Percentiles rank a stretch among this genome's conserved stretches.
Evolutionary conservation across 2,888 invertebrate genomes (phyloP).

Genomic region (Creontiades dilutus): DNA sequence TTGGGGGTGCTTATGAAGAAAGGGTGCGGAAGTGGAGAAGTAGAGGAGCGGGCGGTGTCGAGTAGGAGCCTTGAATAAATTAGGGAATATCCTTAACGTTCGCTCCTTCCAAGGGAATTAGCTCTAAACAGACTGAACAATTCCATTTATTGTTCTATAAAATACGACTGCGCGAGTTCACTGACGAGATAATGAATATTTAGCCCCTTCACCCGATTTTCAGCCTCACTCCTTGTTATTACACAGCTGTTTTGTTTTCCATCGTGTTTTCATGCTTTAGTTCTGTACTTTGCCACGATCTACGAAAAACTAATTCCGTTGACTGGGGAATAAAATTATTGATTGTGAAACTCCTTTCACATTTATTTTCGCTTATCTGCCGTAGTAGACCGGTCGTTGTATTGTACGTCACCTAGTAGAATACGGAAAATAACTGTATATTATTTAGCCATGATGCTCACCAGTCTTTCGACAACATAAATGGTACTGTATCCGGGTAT

Average conservation of each 20-base stretch:
- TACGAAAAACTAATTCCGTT: neutral
- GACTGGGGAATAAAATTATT: neutral
- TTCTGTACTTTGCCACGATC: neutral
- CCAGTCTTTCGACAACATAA: too few relatives aligned
- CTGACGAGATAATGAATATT: slow-evolving; percentile 48
- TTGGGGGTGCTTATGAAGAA: slow-evolving; percentile 28
- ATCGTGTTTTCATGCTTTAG: neutral
- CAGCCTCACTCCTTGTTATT: neutral
- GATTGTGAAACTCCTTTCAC: neutral
- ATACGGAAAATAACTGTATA: too few relatives aligned
- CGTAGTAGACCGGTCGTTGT: too few relatives aligned
- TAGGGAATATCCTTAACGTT: slow-evolving; percentile 20
- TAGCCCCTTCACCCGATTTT: neutral
- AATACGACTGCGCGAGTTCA: slow-evolving; percentile 28
- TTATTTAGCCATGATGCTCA: too few relatives aligned
- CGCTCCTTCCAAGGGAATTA: slow-evolving; percentile 32
- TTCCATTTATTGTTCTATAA: slow-evolving; percentile 46
- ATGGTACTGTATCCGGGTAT: too few relatives aligned
- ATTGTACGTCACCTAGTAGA: too few relatives aligned
- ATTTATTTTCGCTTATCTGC: too few relatives aligned
- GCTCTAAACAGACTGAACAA: slow-evolving; percentile 46
- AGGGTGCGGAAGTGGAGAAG: neutral
- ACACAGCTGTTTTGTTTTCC: neutral
- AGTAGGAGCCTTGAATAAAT: slow-evolving; percentile 40
- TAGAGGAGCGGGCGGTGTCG: neutral